A percentile compares a stretch with the other conserved stretches of the same genome.
phyloP scores from a whole-genome alignment of 2,888 invertebrate genomes.

The Apamea anceps region DNA sequence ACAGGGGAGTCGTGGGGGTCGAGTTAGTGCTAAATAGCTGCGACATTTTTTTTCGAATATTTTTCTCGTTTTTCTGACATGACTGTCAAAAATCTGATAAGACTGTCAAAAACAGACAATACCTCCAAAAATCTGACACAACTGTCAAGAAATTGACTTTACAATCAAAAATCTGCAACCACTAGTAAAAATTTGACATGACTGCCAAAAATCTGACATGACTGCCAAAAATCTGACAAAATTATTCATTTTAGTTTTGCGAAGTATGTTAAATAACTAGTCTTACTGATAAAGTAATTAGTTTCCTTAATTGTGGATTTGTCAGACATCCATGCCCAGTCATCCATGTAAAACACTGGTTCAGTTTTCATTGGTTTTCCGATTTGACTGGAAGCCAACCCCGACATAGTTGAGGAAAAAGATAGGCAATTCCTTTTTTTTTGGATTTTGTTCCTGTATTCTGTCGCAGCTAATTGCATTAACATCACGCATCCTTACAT shows the following conservation, averaged over 20 bases:
- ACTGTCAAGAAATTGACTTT: neutral
- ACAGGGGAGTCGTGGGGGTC: neutral
- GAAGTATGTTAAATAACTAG: neutral
- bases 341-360: neutral
- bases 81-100: neutral
- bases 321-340: neutral
- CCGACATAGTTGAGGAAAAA: neutral
- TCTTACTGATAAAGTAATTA: neutral
- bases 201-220: neutral
- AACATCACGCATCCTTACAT: conserved; percentile 27
- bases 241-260: no score
- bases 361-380: neutral
- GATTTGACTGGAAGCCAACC: neutral
- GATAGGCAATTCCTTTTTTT: neutral
- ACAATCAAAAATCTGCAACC: neutral
- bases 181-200: no score
- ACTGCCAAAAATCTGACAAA: no score
- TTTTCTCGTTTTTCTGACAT: neutral
- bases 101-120: neutral
- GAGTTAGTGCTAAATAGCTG: neutral
- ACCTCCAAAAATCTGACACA: neutral
- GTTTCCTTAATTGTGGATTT: neutral
- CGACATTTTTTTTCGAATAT: neutral
- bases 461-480: conserved; percentile 29
- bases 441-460: neutral